phyloP scores from a whole-genome alignment of 2,113 vertebrate species.

The Thunnus thynnus region DNA sequence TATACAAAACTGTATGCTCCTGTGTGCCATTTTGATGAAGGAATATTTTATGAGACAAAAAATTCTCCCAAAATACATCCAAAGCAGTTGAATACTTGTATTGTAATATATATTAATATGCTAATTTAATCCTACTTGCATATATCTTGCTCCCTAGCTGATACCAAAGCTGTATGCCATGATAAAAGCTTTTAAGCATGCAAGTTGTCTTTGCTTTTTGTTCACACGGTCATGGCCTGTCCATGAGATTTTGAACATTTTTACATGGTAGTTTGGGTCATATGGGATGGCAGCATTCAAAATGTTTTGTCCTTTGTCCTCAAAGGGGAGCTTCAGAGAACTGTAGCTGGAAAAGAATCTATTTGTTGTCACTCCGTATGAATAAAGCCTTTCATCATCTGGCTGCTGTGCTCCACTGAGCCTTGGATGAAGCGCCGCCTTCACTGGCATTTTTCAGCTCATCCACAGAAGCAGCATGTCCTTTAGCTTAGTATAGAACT shows the following conservation, averaged over 20 bases:
- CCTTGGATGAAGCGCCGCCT: slow-evolving; percentile 63
- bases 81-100: slow-evolving; percentile 35
- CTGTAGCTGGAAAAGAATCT: slow-evolving; percentile 73
- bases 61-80: slow-evolving; percentile 7
- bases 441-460: slow-evolving; percentile 69
- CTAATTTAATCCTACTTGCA: slow-evolving; percentile 42
- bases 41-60: slow-evolving; percentile 14
- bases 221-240: slow-evolving; percentile 69
- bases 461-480: slow-evolving; percentile 56
- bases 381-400: slow-evolving; percentile 84
- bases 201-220: slow-evolving; percentile 53
- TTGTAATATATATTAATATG: slow-evolving; percentile 50
- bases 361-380: slow-evolving; percentile 82
- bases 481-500: slow-evolving; percentile 54
- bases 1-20: not conserved
- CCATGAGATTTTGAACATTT: slow-evolving; percentile 61
- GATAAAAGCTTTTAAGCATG: slow-evolving; percentile 48
- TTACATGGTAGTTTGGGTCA: slow-evolving; percentile 63
- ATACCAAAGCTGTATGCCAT: slow-evolving; percentile 31
- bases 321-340: slow-evolving; percentile 69
- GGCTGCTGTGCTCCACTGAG: slow-evolving; percentile 72
- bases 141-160: slow-evolving; percentile 42
- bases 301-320: slow-evolving; percentile 78
- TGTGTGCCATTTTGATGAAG: slow-evolving; percentile 1
- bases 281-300: slow-evolving; percentile 64